Conservation (phyloP, 2,113 vertebrate genomes). For the Trinectes maculatus region DNA sequence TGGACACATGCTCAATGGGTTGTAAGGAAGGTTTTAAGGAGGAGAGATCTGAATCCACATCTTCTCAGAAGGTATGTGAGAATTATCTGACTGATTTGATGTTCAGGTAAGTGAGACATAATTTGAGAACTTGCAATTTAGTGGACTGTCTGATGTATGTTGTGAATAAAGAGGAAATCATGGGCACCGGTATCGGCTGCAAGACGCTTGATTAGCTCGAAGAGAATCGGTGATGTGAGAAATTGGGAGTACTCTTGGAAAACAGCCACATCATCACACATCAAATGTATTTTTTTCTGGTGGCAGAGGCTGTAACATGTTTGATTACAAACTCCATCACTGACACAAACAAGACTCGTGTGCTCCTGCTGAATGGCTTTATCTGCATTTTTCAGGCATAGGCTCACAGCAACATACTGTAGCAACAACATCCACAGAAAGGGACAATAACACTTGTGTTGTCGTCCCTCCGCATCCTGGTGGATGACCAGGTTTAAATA, state of each 20-base stretch:
- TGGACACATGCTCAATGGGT: constrained; percentile 35
- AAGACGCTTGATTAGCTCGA: not conserved
- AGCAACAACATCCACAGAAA: not conserved
- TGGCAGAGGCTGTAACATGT: too few relatives aligned
- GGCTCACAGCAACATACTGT: too few relatives aligned
- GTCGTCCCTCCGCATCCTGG: too few relatives aligned
- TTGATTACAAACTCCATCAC: too few relatives aligned
- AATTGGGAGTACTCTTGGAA: too few relatives aligned
- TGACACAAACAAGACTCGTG: not conserved
- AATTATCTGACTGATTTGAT: constrained; percentile 41
- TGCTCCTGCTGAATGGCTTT: not conserved
- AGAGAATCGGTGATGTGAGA: not conserved
- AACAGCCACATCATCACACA: too few relatives aligned
- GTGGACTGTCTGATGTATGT: constrained; percentile 7
- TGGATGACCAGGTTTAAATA: not conserved
- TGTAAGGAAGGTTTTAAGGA: constrained; percentile 40
- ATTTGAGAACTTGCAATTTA: not conserved
- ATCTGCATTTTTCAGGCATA: constrained; percentile 9
- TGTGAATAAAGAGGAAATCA: constrained; percentile 22
- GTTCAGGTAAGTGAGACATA: constrained; percentile 38
- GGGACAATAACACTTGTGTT: too few relatives aligned
- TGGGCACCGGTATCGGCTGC: not conserved
- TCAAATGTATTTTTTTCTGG: too few relatives aligned
- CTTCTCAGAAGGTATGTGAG: constrained; percentile 14
- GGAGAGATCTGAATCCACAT: constrained; percentile 58